Conservation (phyloP, 2,113 vertebrate genomes). For the Tyrannus savana region DNA sequence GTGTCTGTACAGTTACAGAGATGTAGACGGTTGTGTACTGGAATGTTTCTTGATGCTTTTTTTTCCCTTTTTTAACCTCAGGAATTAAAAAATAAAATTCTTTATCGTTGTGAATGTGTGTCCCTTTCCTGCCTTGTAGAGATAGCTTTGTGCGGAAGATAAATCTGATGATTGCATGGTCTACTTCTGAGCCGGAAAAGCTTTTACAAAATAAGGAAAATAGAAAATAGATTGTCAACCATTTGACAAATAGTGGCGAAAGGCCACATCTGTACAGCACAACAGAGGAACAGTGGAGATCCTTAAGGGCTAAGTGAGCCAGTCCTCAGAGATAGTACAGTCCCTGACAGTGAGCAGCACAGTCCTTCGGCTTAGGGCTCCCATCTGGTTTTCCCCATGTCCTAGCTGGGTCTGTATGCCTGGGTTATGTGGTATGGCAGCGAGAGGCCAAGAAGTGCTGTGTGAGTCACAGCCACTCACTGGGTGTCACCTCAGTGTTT, state of each 20-base stretch:
- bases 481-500: fast-evolving
- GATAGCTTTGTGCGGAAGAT: background rate
- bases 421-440: fast-evolving
- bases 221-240: background rate
- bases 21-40: slow-evolving; percentile 1
- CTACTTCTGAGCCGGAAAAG: background rate
- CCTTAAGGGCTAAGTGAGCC: background rate
- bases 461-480: background rate
- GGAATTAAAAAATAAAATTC: slow-evolving; percentile 71
- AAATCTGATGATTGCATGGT: background rate
- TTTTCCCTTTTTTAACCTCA: slow-evolving; percentile 60
- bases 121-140: background rate
- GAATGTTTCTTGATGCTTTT: slow-evolving; percentile 57
- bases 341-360: fast-evolving
- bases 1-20: background rate
- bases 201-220: background rate
- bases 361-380: background rate
- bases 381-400: background rate
- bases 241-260: background rate
- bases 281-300: background rate
- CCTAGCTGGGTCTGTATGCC: fast-evolving
- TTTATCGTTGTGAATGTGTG: background rate
- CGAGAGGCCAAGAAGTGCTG: background rate
- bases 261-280: background rate
- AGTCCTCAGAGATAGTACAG: fast-evolving